These are phyloP conservation scores for Brachyptera risi DNA, from an alignment of 2,888 invertebrate genomes.

Conservation along the genomic window DNA sequence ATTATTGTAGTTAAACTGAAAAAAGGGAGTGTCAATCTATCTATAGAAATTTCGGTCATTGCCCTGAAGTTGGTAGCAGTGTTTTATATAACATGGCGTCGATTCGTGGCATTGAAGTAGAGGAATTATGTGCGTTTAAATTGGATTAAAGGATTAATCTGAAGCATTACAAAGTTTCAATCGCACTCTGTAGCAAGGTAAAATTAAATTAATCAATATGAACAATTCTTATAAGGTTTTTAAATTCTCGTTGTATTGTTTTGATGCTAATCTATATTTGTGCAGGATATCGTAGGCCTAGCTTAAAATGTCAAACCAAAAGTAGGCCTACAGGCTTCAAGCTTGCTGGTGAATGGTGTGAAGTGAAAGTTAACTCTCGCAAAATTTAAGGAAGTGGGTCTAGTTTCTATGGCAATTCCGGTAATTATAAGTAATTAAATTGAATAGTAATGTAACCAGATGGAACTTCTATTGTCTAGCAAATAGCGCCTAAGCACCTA, in stretches of 20 bases:
- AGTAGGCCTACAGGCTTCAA: neutral
- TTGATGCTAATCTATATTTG: too few species aligned
- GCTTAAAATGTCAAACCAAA: too few species aligned
- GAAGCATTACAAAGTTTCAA: neutral
- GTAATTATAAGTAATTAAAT: too few species aligned
- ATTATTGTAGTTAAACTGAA: neutral
- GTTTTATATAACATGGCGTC: conserved; percentile 32
- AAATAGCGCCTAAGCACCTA: too few species aligned
- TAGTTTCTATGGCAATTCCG: too few species aligned
- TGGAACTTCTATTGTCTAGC: too few species aligned
- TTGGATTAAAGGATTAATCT: neutral
- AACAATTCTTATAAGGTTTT: too few species aligned
- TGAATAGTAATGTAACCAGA: too few species aligned
- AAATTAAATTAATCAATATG: too few species aligned
- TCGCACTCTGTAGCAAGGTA: neutral
- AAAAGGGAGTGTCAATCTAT: conserved; percentile 20
- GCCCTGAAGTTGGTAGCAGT: conserved; percentile 22
- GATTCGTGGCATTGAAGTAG: conserved; percentile 27
- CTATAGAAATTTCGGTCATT: conserved; percentile 1
- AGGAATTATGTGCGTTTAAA: conserved; percentile 11
- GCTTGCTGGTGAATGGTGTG: neutral
- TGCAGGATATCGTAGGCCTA: too few species aligned
- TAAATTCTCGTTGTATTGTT: too few species aligned
- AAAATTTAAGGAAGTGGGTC: too few species aligned
- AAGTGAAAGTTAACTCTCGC: neutral